These are phyloP conservation scores for Eleginops maclovinus DNA, from an alignment of 2,113 vertebrate species.

Conservation along the genomic window DNA sequence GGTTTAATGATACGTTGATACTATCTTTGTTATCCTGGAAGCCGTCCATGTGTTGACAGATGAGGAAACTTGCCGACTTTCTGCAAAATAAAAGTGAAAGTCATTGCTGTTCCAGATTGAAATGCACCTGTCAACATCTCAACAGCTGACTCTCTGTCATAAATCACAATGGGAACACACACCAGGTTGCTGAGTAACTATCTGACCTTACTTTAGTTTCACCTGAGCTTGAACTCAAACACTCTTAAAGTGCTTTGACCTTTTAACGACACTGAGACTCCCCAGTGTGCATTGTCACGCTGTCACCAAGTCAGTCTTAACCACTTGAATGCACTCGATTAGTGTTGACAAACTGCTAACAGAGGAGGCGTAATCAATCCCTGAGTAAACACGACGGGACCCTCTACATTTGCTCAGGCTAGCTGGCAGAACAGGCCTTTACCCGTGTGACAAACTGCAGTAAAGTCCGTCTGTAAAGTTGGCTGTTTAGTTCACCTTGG, in stretches of 20 bases:
- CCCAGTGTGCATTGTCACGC: not conserved
- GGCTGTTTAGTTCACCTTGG: slow-evolving; percentile 7
- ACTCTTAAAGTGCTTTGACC: not conserved
- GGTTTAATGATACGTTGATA: slow-evolving; percentile 22
- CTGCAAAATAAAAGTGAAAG: too few species aligned
- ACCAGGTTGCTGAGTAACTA: not conserved
- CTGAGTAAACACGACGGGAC: slow-evolving; percentile 18
- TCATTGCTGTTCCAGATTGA: not conserved
- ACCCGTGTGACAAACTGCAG: slow-evolving; percentile 43
- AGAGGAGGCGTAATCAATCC: slow-evolving; percentile 4
- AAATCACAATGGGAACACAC: not conserved
- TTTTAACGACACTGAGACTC: not conserved
- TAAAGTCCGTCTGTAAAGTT: too few species aligned
- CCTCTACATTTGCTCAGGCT: slow-evolving; percentile 29
- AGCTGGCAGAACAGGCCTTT: slow-evolving; percentile 22
- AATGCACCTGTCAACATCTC: not conserved
- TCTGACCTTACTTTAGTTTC: not conserved
- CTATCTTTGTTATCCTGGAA: slow-evolving; percentile 22
- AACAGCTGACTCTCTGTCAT: slow-evolving; percentile 2
- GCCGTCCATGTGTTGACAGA: slow-evolving; percentile 28
- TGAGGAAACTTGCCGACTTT: not conserved
- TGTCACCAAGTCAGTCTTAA: not conserved
- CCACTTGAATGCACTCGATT: not conserved
- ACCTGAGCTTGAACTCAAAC: not conserved
- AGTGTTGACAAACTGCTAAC: not conserved